Base-by-base conservation (phyloP, 2,888 invertebrate genomes). In the Hoplodrina blanda region DNA sequence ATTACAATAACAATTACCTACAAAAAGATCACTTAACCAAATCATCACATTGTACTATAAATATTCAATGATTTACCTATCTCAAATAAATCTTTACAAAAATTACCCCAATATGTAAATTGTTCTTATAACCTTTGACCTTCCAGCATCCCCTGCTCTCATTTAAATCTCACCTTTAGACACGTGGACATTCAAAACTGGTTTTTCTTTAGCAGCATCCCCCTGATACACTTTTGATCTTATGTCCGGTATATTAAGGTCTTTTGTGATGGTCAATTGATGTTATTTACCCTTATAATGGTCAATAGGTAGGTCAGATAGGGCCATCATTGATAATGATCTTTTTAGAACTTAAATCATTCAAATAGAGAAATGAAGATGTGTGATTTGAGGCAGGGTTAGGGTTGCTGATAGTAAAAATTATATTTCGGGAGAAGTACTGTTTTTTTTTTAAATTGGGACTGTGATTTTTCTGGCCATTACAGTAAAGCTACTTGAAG, bases 101-200 rank as follows among this genome's bases (percentile, higher is more conserved):
- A 60, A 56, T 4, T 66, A 69, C 75, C 86, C 86, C 81, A 76
- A 84, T 83, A 80, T 89, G 86, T 86, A 90, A 88, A 90, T 78
- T 85, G 62, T 65, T 59, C 71, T 72, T 75, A 80, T 88, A 81
- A 85, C 84, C 80, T 60, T 41, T 87, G 75, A 86, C 83, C 85
- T 78, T 74, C 74, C 92, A 92, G 91, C 91, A 90, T 92, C 92
- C 90, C 90, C 81, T 83, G 90, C 68, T 91, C 89, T 89, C 88
- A 76, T 87, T 91, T 87, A 78, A 80, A 89, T 89, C 90, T 90
- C 88, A 78, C 78, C 78, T 80, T 78, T 78, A 1, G 30, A 7
- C 49, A 80, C 82, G 85, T 81, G 84, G 69, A 76, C 72, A 80
- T 50, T 64, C 25, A 20, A 69, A 75, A 80, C 80, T 69, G 80